These are phyloP conservation scores for Plusia festucae DNA, from an alignment of 2,888 invertebrate species.

Conservation along the genomic window DNA sequence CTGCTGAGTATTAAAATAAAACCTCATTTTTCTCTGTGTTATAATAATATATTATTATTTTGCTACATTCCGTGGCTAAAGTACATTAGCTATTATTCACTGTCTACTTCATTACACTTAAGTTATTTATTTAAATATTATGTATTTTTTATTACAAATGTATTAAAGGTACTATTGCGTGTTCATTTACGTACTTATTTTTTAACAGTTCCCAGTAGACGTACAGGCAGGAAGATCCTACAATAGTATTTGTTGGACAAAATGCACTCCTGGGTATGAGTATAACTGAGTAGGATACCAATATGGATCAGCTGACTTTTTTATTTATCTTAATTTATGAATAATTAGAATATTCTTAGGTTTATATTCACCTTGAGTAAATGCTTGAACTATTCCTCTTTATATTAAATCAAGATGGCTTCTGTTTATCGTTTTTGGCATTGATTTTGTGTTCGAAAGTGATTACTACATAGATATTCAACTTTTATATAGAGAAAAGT, in stretches of 20 bases:
- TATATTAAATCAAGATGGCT: conserved; percentile 20
- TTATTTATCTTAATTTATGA: too few relatives aligned
- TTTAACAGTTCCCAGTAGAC: too few relatives aligned
- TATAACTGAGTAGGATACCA: too few relatives aligned
- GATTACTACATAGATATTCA: neutral
- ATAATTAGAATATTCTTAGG: too few relatives aligned
- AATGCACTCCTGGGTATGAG: too few relatives aligned
- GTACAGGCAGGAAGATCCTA: too few relatives aligned
- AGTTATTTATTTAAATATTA: conserved; percentile 14
- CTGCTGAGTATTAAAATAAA: conserved; percentile 46
- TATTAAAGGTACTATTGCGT: conserved; percentile 23
- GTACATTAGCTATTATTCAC: conserved; percentile 19
- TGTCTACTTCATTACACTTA: conserved; percentile 16
- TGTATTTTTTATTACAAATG: conserved; percentile 13
- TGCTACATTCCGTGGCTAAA: conserved; percentile 16
- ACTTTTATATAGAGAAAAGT: neutral
- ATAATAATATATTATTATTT: too few relatives aligned
- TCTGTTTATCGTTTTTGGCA: neutral
- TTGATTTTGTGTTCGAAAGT: neutral
- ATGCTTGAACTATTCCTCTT: too few relatives aligned
- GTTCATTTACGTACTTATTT: conserved; percentile 22
- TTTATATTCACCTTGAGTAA: too few relatives aligned
- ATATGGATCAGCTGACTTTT: too few relatives aligned
- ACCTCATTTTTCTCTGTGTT: conserved; percentile 34
- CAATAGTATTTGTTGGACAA: too few relatives aligned